phyloP scores from a whole-genome alignment of 2,888 invertebrate genomes.

The Xiphydria camelus region DNA sequence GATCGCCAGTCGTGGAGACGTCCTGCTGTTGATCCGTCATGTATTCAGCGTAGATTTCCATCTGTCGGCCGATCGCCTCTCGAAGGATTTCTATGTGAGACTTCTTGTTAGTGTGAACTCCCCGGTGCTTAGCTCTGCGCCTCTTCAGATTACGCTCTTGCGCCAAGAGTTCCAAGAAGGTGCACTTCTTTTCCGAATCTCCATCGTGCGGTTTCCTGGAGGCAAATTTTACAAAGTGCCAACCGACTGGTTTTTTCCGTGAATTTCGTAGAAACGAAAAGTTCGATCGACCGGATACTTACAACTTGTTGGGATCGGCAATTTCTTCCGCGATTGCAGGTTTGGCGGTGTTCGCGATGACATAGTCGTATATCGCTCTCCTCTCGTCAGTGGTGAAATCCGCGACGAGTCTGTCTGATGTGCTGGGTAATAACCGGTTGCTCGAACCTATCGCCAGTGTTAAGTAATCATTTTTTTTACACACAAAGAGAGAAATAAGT shows the following conservation, averaged over 20 bases:
- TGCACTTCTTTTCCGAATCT: slow-evolving; percentile 13
- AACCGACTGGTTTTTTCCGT: too few relatives aligned
- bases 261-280: too few relatives aligned
- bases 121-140: slow-evolving; percentile 48
- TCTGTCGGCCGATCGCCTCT: slow-evolving; percentile 53
- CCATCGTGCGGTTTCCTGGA: slow-evolving; percentile 25
- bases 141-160: slow-evolving; percentile 53
- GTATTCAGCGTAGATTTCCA: slow-evolving; percentile 49
- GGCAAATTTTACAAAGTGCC: neutral
- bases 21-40: slow-evolving; percentile 22
- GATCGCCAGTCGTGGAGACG: too few relatives aligned
- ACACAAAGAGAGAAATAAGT: neutral
- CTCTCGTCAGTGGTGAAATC: slow-evolving; percentile 56
- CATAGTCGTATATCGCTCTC: slow-evolving; percentile 51
- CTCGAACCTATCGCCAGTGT: slow-evolving; percentile 45
- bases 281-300: too few relatives aligned
- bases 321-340: slow-evolving; percentile 49
- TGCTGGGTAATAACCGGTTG: slow-evolving; percentile 52
- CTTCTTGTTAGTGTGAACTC: slow-evolving; percentile 54
- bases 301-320: slow-evolving; percentile 41
- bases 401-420: slow-evolving; percentile 51
- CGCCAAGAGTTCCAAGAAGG: slow-evolving; percentile 44
- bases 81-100: slow-evolving; percentile 50
- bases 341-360: slow-evolving; percentile 45
- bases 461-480: slow-evolving; percentile 16